Percentiles rank a stretch among this genome's conserved stretches.
These are phyloP conservation scores for Acanthisitta chloris DNA, from an alignment of 2,113 vertebrate species.

Conservation along the genomic window DNA sequence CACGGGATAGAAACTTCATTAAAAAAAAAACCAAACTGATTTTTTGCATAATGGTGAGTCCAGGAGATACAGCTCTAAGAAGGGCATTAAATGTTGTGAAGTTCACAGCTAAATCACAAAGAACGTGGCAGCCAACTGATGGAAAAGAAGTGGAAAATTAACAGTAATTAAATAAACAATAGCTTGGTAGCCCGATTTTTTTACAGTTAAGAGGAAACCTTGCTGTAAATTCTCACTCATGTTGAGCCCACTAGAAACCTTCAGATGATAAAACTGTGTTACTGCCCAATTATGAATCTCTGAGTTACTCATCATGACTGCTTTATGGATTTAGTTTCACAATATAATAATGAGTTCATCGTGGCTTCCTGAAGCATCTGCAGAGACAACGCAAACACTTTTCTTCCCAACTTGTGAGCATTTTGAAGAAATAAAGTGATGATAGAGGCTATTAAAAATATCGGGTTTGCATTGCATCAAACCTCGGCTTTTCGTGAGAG, in stretches of 20 bases:
- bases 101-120: not conserved
- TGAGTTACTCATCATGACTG: constrained; percentile 45
- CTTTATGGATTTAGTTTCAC: constrained; percentile 58
- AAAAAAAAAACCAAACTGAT: not conserved
- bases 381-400: constrained; percentile 20
- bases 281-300: not conserved
- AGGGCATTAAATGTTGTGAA: not conserved
- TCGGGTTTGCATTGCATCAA: not conserved
- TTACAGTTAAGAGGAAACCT: not conserved
- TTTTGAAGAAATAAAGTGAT: not conserved
- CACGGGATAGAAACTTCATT: not conserved
- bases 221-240: not conserved
- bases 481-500: not conserved
- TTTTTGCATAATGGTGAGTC: not conserved
- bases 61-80: constrained; percentile 28
- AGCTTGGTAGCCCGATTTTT: not conserved
- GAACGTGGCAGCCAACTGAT: not conserved
- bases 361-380: constrained; percentile 54
- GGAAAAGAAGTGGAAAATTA: constrained; percentile 7
- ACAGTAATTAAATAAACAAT: not conserved
- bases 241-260: not conserved
- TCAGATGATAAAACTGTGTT: not conserved
- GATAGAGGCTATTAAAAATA: not conserved
- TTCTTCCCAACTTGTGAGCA: not conserved
- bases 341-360: constrained; percentile 53